Percentiles rank a stretch among this genome's conserved stretches.
Conservation (phyloP, 1,140 invertebrate genomes). For the Metopolophium dirhodum region DNA sequence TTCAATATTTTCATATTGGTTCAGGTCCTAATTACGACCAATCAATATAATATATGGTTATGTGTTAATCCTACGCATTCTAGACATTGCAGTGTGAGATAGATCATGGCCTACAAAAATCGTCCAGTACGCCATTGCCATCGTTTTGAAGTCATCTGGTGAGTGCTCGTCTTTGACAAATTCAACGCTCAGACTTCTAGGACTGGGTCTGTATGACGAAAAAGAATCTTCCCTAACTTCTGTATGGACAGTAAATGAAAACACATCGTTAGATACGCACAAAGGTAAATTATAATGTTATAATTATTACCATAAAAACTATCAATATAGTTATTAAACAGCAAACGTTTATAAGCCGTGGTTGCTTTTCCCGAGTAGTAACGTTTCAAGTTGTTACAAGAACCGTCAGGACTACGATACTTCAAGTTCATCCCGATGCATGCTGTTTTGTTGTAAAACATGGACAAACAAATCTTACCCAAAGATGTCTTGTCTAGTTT, state of each 20-base stretch:
- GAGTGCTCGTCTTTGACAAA: slow-evolving; percentile 61
- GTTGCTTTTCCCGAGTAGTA: slow-evolving; percentile 69
- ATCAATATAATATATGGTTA: background rate
- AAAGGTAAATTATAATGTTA: too few relatives aligned
- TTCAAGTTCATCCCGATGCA: slow-evolving; percentile 58
- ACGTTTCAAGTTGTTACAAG: slow-evolving; percentile 71
- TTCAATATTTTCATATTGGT: too few relatives aligned
- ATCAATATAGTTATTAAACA: slow-evolving; percentile 64
- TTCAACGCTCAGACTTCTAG: slow-evolving; percentile 63
- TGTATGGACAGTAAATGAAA: too few relatives aligned
- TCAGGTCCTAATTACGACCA: too few relatives aligned
- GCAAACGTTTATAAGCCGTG: slow-evolving; percentile 66
- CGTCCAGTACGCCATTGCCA: slow-evolving; percentile 77
- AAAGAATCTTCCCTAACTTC: too few relatives aligned
- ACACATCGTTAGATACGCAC: too few relatives aligned
- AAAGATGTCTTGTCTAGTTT: slow-evolving; percentile 36
- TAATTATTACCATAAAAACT: slow-evolving; percentile 66
- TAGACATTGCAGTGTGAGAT: slow-evolving; percentile 78
- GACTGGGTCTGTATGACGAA: slow-evolving; percentile 59
- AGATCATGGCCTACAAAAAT: slow-evolving; percentile 85
- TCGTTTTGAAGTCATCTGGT: slow-evolving; percentile 66
- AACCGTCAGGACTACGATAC: slow-evolving; percentile 71
- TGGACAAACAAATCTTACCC: background rate
- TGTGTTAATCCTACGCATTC: slow-evolving; percentile 71
- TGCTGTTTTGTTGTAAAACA: background rate